Base-by-base conservation (phyloP, 2,797 vertebrate species). In the Buphagus erythrorhynchus region DNA sequence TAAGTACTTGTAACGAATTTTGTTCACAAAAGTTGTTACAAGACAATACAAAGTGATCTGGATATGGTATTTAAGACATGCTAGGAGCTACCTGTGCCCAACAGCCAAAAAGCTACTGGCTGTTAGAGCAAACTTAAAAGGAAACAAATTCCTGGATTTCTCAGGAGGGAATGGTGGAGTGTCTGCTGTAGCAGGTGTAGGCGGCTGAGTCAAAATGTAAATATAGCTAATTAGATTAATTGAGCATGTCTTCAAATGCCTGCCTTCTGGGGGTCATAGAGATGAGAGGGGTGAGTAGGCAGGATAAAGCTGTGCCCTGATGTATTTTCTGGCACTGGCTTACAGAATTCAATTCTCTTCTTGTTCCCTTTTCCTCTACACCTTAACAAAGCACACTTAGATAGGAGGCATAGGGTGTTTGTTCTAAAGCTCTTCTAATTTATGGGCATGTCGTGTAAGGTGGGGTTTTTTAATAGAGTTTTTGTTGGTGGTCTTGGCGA, bases 161-260 rank as follows among this genome's bases (percentile, higher is more conserved):
- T 59, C 43, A 54, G 68, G 38, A 49, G 45, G 33, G 36, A 71
- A 67, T 49, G 74, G 14, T 62, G 48, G 36, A 11, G 7, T 86
- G 25, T 89, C 46, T 86, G 65, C 25, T 33, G 22, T 33, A 88
- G 78, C 54, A 93, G 52, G 40, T 80, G 81, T 83, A 90, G 49
- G 72, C 75, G 36, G 25, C 65, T 74, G 61, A 83, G 49, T 91
- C 78, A 89, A 94, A 91, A 93, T 66, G 22, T 83, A 80, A 81
- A 77, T 83, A 62, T 10, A 80, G 48, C 33, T 93, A 72, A 91
- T 84, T 85, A 59, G 58, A 89, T 91, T 91, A 93, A 96, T 68
- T 90, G 75, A 80, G 45, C 46, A 13, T 80, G 16, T 77, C 81
- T 91, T 94, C 78, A 85, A 80, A 79, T 87, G 52, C n/a, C 33